phyloP scores from a whole-genome alignment of 1,140 invertebrate genomes.

The Ostrea edulis region DNA sequence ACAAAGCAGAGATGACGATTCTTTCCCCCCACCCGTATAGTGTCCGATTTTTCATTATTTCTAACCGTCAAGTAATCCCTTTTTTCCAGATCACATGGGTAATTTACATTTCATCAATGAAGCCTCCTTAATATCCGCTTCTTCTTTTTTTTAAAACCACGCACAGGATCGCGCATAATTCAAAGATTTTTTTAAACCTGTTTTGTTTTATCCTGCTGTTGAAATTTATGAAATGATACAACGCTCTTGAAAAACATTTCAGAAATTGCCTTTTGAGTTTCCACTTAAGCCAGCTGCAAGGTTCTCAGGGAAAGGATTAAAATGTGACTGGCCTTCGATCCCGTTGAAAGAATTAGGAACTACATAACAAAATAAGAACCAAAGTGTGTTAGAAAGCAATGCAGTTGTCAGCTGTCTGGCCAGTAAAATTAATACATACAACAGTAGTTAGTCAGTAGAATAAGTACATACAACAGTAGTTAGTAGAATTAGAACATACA shows the following conservation, averaged over 20 bases:
- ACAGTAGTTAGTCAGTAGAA: too few species aligned
- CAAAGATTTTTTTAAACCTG: not conserved
- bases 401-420: too few species aligned
- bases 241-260: not conserved
- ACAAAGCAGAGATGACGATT: not conserved
- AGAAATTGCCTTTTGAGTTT: not conserved
- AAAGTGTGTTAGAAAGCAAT: too few species aligned
- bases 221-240: conserved; percentile 23
- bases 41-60: not conserved
- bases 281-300: not conserved
- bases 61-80: not conserved
- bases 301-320: not conserved
- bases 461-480: too few species aligned
- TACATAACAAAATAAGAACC: too few species aligned
- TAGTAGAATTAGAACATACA: too few species aligned
- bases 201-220: conserved; percentile 21
- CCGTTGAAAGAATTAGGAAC: not conserved
- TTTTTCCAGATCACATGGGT: conserved; percentile 18
- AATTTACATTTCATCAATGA: conserved; percentile 12
- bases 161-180: not conserved
- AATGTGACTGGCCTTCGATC: not conserved
- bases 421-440: too few species aligned
- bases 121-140: conserved; percentile 13
- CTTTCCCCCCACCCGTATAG: not conserved
- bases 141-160: conserved; percentile 3